phyloP scores from a whole-genome alignment of 1,140 invertebrate genomes.

The Thaumatotibia leucotreta region DNA sequence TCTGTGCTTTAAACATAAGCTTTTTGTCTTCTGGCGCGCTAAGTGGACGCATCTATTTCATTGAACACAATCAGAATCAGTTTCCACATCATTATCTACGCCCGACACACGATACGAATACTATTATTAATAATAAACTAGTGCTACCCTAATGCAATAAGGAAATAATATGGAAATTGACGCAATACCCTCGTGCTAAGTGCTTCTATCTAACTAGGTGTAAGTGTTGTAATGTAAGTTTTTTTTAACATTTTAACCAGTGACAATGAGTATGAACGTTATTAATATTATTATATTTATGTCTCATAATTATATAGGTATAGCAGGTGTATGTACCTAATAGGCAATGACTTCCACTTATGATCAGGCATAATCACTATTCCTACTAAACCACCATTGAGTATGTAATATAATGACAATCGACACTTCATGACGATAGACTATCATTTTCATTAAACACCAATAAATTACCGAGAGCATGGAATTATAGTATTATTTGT shows the following conservation, averaged over 20 bases:
- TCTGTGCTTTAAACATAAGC: neutral
- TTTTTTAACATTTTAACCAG: no score
- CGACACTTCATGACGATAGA: no score
- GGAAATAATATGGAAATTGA: neutral
- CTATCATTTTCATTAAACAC: no score
- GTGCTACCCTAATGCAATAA: neutral
- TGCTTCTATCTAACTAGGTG: neutral
- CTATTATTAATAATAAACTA: neutral
- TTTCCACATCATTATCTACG: slow-evolving; percentile 56
- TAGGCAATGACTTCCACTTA: no score
- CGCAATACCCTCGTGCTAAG: neutral
- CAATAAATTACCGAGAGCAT: no score
- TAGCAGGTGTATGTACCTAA: no score
- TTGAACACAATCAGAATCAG: slow-evolving; percentile 30
- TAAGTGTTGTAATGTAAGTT: no score
- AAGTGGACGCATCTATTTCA: slow-evolving; percentile 35
- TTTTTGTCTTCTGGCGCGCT: neutral
- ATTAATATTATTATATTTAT: no score
- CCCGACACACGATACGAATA: slow-evolving; percentile 1
- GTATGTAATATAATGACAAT: neutral
- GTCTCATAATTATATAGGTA: no score
- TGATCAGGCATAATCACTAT: no score
- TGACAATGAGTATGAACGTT: no score
- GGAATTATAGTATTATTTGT: no score
- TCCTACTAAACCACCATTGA: neutral